Evolutionary conservation across 2,797 vertebrate species (phyloP).

Genomic region (Etheostoma perlongum): DNA sequence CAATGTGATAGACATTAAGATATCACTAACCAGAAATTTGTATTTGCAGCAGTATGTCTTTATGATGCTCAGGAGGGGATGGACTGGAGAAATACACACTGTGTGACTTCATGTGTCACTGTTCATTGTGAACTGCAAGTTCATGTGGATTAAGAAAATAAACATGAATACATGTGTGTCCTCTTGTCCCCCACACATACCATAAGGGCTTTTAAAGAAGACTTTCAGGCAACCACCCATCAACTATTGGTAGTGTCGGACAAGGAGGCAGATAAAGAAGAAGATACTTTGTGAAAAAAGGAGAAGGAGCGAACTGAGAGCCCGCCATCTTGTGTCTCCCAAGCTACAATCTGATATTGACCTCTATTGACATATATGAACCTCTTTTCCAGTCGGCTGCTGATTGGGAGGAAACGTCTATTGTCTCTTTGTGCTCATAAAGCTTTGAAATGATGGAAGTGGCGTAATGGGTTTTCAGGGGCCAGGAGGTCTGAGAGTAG

Average conservation of each 20-base stretch:
- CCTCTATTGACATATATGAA: conserved; percentile 73
- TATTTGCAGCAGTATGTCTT: conserved; percentile 22
- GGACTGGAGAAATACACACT: not conserved
- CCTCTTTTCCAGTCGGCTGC: conserved; percentile 74
- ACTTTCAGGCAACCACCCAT: conserved; percentile 21
- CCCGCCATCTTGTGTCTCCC: conserved; percentile 28
- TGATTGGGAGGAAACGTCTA: conserved; percentile 57
- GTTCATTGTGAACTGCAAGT: not conserved
- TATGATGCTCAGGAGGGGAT: not conserved
- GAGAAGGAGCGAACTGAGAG: conserved; percentile 13
- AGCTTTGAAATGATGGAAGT: conserved; percentile 66
- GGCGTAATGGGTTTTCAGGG: conserved; percentile 20
- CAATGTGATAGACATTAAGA: not conserved
- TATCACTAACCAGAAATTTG: not conserved
- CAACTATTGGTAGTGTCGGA: conserved; percentile 21
- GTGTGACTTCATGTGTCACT: not conserved
- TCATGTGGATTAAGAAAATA: not conserved
- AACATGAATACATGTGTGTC: conserved; percentile 2
- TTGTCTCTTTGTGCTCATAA: conserved; percentile 58
- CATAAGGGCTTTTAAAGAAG: conserved; percentile 9
- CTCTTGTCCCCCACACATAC: conserved; percentile 37
- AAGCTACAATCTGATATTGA: conserved; percentile 68
- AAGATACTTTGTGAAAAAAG: not conserved
- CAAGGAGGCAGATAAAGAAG: not conserved
- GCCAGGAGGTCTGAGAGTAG: conserved; percentile 42